Evolutionary conservation across 2,888 invertebrate species (phyloP), one percentile per base, ranked within the genome.

Genomic region (Leptura quadrifasciata): DNA sequence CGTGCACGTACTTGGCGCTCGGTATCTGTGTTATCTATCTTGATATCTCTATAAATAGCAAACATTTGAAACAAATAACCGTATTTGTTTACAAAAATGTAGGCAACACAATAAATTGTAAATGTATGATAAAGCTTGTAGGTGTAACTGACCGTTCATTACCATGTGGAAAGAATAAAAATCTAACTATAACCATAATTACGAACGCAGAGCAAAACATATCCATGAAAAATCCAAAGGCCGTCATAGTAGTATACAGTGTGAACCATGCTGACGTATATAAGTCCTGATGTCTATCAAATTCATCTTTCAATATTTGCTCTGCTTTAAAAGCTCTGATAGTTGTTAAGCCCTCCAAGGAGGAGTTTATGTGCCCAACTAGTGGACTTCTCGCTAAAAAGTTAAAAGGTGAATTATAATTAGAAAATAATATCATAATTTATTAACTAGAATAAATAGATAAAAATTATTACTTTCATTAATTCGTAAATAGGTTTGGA

Each of bases 241-340:
- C 85, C 57, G 79, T 79, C 10, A 78, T 76, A 0, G 84, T 82
- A 6, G 82, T 75, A 15, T 83, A 61, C 57, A 82, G 73, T 81
- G 86, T 87, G 61, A 84, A 85, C 17, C 78, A 69, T 1, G 84
- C 83, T 3, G 87, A 87, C 58, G 83, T 86, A 76, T 85, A 84
- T 5, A 87, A 58, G 71, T 88, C 86, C 75, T 86, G 86, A 76
- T 87, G 86, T n/a, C 76, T 76, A 73, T 88, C 87, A 65, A 87
- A 88, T 78, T 88, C 87, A 1, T 82, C 76, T 27, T 69, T 82
- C 9, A 87, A 67, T 27, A 85, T 83, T 1, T 77, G 68, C 75
- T 87, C 82, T 2, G 85, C 85, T 20, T 79, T 77, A 63, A 78
- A 84, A 8, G 87, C 86, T 76, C 87, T 79, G 31, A 88, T 86